Evolutionary conservation across 1,140 invertebrate species (phyloP), one percentile per base, ranked within the genome.

Genomic region (Himalopsyche phryganea): DNA sequence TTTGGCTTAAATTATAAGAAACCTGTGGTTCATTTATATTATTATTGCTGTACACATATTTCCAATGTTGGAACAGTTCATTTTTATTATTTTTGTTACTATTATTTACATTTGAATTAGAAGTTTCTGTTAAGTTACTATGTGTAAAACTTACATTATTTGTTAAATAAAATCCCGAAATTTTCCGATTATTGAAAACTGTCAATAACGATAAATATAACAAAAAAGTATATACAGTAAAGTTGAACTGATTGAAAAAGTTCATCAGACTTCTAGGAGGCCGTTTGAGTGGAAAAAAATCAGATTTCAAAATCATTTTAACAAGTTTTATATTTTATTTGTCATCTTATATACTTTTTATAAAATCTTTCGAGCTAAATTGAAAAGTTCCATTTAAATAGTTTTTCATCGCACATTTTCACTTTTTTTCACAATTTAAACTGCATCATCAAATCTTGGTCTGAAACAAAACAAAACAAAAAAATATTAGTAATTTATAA

Each of bases 31-130:
- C 19, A 19, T 1, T 14, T 14, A 44, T 48, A 32, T 28, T 3
- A n/a, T 20, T 54, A 40, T 56, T 56, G 41, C 53, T 56, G 14
- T 56, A 56, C 9, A 56, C 46, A 28, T 56, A 56, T 42, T 56
- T 56, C 53, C 53, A 56, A 19, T n/a, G 45, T 41, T 56, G 45
- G 48, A 14, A 48, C 3, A 56, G 28, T 14, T 56, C 48, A 13
- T 13, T 13, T 28, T 48, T 35, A 23, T 49, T 38, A 4, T 17
- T 54, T 44, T 44, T 44, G 10, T 38, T 9, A 15, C 18, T 10
- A 18, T 52, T 52, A 15, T 44, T 42, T 20, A 18, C n/a, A n/a
- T 23, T 52, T 13, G 19, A 19, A 44, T 52, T 50, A 9, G 6
- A 42, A n/a, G 13, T 20, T 42, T 42, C 0, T 1, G 40, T 44